Conservation (phyloP, 2,888 invertebrate genomes). For the Hypena proboscidalis region DNA sequence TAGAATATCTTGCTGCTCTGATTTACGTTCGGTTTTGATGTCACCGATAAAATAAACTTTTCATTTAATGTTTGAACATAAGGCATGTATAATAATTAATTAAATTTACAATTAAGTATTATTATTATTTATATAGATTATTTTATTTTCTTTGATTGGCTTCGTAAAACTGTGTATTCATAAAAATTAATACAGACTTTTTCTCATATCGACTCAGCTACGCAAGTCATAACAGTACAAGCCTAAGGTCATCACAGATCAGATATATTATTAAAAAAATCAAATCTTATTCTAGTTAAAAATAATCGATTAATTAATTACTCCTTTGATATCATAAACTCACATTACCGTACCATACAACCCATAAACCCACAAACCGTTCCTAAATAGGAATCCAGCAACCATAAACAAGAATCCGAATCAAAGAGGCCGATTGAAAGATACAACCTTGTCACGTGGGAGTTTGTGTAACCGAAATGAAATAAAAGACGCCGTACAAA, state of each 20-base stretch:
- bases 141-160: too few species aligned
- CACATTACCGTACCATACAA: background rate
- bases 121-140: too few species aligned
- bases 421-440: constrained; percentile 38
- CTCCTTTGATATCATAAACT: background rate
- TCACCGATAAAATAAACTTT: background rate
- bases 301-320: constrained; percentile 3
- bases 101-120: too few species aligned
- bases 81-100: too few species aligned
- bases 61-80: background rate
- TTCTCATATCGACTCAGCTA: too few species aligned
- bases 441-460: constrained; percentile 48
- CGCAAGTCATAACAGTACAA: too few species aligned
- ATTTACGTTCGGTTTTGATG: constrained; percentile 6
- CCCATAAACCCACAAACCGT: constrained; percentile 25
- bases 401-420: constrained; percentile 25
- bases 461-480: constrained; percentile 49
- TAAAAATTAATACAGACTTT: too few species aligned
- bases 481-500: constrained; percentile 57
- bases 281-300: too few species aligned
- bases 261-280: too few species aligned
- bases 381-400: constrained; percentile 20
- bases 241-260: too few species aligned
- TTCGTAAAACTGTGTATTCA: too few species aligned
- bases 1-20: constrained; percentile 25